Base-by-base conservation (phyloP, 2,797 vertebrate species). In the Sciurus carolinensis region DNA sequence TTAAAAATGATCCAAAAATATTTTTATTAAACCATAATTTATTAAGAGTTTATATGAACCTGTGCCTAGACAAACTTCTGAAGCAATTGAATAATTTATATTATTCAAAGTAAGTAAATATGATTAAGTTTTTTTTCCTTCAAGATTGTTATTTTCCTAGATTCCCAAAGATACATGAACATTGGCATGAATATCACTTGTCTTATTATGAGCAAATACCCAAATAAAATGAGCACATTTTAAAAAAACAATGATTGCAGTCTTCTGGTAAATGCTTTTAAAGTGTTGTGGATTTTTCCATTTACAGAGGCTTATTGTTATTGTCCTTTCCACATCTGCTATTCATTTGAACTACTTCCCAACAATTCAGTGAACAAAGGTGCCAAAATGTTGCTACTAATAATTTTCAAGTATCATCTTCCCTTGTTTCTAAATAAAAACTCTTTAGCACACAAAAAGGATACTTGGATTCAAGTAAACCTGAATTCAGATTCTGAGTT, bases 181-280 rank as follows among this genome's bases (percentile, higher is more conserved):
- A 75, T 30, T 93, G 95, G 50, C 77, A 85, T 81, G 64, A 89
- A 84, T 90, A 82, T 92, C 39, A 67, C 36, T 93, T 94, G 67
- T 79, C 67, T 96, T 39, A 67, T 96, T 91, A 81, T 15, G 1
- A 93, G 76, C 77, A 93, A 95, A 91, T 67, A 93, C 24, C 80
- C 72, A 93, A 95, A 96, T 73, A 97, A 96, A 94, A 92, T 90
- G 87, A 97, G 47, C 81, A 95, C 90, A 93, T 77, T 96, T 95
- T 91, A 81, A 93, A 87, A 87, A 54, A 97, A 91, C 83, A 93
- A 91, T 66, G 64, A 93, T 20, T 91, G 50, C 73, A 91, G 83
- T 92, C 47, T 96, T 90, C 94, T 90, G 80, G 91, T 94, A 97
- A 96, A 87, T 66, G 67, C 81, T 94, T 95, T 76, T 79, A 91